Base-by-base conservation (phyloP, 2,797 vertebrate species). In the Microctenopoma lineatum region DNA sequence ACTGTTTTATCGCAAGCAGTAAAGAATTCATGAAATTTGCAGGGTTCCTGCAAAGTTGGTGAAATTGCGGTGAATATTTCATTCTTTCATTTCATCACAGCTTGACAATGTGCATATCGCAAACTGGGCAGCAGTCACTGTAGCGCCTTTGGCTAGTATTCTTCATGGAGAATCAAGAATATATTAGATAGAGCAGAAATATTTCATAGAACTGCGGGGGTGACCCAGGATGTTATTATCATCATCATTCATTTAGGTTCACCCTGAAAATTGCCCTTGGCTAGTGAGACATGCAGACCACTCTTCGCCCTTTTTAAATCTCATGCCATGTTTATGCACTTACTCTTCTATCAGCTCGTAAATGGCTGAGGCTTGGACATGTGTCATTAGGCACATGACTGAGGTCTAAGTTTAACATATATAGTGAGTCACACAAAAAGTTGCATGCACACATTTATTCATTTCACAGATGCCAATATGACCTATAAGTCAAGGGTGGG, bases 241-340 rank as follows among this genome's bases (percentile, higher is more conserved):
- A 74, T 70, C 86, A 85, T 87, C 79, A 80, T 78, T 90, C 83
- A 85, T 86, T 87, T 83, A 67, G 70, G 76, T 80, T 76, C 56
- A 80, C 60, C 52, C 65, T 67, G 72, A 79, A 81, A 81, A 81
- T 66, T 57, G 75, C 87, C 87, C 79, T 73, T 71, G 85, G 87
- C 70, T 39, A 71, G 32, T 64, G 61, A 87, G 70, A 86, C 77
- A 73, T 52, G 70, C 73, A 64, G 74, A 70, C 72, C 76, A 75
- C 70, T 82, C 67, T 84, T 70, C 66, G 77, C 38, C 73, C 70
- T 77, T 76, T 84, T 77, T 73, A 79, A 73, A 56, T 78, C 65
- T 68, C 47, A 21, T 50, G 73, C 67, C 84, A 83, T 81, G 71
- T 85, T 88, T 75, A 77, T 80, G 73, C 58, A 69, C 39, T 48